These are phyloP conservation scores for Epinephelus lanceolatus DNA, from an alignment of 2,113 vertebrate species.

Conservation along the genomic window DNA sequence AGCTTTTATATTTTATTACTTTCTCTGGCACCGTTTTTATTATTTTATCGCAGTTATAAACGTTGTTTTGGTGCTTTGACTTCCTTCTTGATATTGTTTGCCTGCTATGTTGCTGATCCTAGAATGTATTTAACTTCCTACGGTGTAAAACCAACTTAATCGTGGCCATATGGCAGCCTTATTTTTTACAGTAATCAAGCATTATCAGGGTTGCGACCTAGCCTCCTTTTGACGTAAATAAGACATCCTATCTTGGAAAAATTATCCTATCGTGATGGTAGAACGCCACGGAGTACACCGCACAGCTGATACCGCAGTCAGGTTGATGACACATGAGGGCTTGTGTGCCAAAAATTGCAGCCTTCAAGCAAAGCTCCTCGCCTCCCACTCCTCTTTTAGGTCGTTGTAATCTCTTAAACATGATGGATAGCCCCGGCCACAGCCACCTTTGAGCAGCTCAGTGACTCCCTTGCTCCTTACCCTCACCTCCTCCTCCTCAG, in stretches of 20 bases:
- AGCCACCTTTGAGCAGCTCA: slow-evolving; percentile 10
- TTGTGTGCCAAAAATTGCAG: slow-evolving; percentile 41
- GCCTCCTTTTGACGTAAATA: background rate
- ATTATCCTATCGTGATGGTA: slow-evolving; percentile 17
- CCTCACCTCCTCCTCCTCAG: slow-evolving; percentile 30
- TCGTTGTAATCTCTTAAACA: slow-evolving; percentile 28
- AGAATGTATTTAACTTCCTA: background rate
- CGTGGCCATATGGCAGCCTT: background rate
- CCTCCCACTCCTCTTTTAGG: slow-evolving; percentile 34
- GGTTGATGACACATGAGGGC: slow-evolving; percentile 45
- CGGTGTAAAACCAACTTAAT: slow-evolving; percentile 3
- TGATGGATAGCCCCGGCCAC: slow-evolving; percentile 34
- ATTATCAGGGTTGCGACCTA: background rate
- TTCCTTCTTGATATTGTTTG: background rate
- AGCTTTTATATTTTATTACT: background rate
- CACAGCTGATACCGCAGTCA: slow-evolving; percentile 41
- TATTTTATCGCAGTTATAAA: slow-evolving; percentile 13
- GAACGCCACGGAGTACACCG: background rate
- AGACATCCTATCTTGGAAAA: background rate
- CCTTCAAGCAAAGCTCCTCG: slow-evolving; percentile 17
- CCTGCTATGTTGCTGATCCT: background rate
- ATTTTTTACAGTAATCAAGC: background rate
- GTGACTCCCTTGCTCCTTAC: slow-evolving; percentile 22
- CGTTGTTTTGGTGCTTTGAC: background rate
- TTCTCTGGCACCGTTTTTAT: background rate